Conservation (phyloP, 2,797 vertebrate genomes). For the Crenichthys baileyi region DNA sequence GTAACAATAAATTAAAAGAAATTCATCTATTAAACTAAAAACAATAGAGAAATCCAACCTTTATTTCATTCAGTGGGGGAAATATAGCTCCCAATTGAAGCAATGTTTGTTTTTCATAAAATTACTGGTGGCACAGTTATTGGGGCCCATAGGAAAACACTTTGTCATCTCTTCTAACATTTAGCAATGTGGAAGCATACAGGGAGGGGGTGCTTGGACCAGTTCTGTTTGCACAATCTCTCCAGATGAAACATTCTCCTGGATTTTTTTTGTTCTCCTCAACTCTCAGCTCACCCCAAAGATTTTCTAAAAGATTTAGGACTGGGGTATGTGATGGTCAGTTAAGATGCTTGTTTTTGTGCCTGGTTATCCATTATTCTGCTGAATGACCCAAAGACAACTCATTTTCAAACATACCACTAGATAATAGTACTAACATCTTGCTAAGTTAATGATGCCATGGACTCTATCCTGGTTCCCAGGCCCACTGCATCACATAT, state of each 20-base stretch:
- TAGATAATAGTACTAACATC: too few relatives aligned
- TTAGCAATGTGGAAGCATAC: not conserved
- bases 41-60: not conserved
- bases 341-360: not conserved
- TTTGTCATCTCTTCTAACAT: not conserved
- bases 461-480: not conserved
- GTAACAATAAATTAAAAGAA: not conserved
- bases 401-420: not conserved
- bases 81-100: too few relatives aligned
- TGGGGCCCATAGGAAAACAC: not conserved
- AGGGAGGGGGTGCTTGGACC: not conserved
- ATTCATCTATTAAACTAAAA: not conserved
- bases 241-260: not conserved
- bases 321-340: not conserved
- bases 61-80: too few relatives aligned
- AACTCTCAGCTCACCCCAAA: not conserved
- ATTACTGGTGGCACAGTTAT: not conserved
- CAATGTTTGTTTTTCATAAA: too few relatives aligned
- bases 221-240: not conserved
- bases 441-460: not conserved
- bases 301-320: not conserved
- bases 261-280: not conserved
- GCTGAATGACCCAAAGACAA: not conserved
- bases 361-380: not conserved
- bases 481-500: not conserved